phyloP scores from a whole-genome alignment of 2,113 vertebrate genomes.

The Sinocyclocheilus rhinocerous region DNA sequence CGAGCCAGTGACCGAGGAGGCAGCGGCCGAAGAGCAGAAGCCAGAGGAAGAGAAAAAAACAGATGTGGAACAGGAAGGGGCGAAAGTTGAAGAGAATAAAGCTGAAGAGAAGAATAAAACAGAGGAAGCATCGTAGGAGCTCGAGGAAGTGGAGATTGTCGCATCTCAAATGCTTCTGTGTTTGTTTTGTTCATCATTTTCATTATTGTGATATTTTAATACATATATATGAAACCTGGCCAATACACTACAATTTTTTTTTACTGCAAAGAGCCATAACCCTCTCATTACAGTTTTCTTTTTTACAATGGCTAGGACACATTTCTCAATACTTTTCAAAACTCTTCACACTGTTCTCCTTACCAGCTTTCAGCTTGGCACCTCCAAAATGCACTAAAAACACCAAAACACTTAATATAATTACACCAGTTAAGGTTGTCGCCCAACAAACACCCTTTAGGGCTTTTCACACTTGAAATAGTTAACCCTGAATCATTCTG shows the following conservation, averaged over 20 bases:
- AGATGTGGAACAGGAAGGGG: slow-evolving; percentile 42
- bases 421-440: neutral
- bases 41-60: slow-evolving; percentile 33
- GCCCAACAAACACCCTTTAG: neutral
- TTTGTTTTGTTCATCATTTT: slow-evolving; percentile 26
- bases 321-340: neutral
- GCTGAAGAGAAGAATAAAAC: slow-evolving; percentile 58
- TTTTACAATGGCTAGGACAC: neutral
- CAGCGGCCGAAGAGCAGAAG: slow-evolving; percentile 7
- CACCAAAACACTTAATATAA: neutral
- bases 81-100: slow-evolving; percentile 37
- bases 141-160: neutral
- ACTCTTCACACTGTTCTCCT: neutral
- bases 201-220: slow-evolving; percentile 33
- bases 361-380: too few species aligned
- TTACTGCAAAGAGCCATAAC: slow-evolving; percentile 24
- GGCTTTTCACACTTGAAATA: too few species aligned
- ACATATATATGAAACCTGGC: slow-evolving; percentile 7
- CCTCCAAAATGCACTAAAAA: neutral
- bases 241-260: slow-evolving; percentile 24
- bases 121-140: slow-evolving; percentile 71
- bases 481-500: too few species aligned
- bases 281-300: slow-evolving; percentile 6
- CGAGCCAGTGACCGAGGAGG: slow-evolving; percentile 26
- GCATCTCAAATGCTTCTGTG: slow-evolving; percentile 19